phyloP scores from a whole-genome alignment of 2,888 invertebrate species.

The Chouioia cunea region DNA sequence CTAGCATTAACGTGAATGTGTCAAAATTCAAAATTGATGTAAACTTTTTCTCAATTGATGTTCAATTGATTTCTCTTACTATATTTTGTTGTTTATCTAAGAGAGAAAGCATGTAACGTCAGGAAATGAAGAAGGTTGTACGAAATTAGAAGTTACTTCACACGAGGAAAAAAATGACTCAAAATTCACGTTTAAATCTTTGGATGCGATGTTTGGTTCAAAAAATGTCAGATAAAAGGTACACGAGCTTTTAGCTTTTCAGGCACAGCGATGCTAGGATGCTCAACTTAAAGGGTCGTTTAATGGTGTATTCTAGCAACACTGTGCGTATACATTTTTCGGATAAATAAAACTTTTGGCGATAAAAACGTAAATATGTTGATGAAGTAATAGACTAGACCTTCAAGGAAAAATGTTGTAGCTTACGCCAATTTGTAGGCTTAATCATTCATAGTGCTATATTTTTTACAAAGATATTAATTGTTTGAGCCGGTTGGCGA shows the following conservation, averaged over 20 bases:
- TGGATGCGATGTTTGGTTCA: slow-evolving; percentile 38
- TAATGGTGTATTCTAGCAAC: slow-evolving; percentile 37
- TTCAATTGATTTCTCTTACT: slow-evolving; percentile 63
- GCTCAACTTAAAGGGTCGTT: background rate
- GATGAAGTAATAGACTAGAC: slow-evolving; percentile 42
- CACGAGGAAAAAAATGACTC: slow-evolving; percentile 39
- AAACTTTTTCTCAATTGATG: slow-evolving; percentile 61
- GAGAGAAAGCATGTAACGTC: slow-evolving; percentile 62
- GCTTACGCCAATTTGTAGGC: slow-evolving; percentile 54
- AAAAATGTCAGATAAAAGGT: slow-evolving; percentile 36
- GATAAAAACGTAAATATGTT: slow-evolving; percentile 48
- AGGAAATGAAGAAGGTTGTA: slow-evolving; percentile 43
- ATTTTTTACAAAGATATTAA: slow-evolving; percentile 68
- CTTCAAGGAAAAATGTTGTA: slow-evolving; percentile 41
- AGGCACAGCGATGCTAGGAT: slow-evolving; percentile 37
- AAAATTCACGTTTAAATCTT: slow-evolving; percentile 51
- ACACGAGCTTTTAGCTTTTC: slow-evolving; percentile 45
- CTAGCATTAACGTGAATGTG: slow-evolving; percentile 61
- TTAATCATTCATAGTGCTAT: slow-evolving; percentile 67
- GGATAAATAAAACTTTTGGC: slow-evolving; percentile 42
- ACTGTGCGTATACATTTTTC: slow-evolving; percentile 45
- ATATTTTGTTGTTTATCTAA: slow-evolving; percentile 61
- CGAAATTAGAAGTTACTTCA: slow-evolving; percentile 43
- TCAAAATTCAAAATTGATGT: slow-evolving; percentile 68
- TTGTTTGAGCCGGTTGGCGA: slow-evolving; percentile 64